phyloP scores from a whole-genome alignment of 2,797 vertebrate species.

The Eulemur rubriventer region DNA sequence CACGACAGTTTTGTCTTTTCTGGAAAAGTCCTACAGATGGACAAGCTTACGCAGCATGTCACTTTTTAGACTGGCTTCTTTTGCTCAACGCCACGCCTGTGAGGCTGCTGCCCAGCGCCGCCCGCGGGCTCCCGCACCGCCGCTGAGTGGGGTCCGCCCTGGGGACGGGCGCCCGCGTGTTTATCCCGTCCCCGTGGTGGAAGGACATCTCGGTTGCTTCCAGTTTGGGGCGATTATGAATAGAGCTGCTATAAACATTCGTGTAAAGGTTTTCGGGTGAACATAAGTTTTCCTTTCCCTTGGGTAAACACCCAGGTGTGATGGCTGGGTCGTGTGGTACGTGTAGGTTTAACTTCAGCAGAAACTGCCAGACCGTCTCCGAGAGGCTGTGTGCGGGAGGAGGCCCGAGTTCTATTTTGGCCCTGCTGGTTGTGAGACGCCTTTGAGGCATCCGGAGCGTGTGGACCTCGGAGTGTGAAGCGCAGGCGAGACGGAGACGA shows the following conservation, averaged over 20 bases:
- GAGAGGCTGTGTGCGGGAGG: neutral
- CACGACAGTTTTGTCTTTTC: neutral
- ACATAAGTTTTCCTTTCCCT: neutral
- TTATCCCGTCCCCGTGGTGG: neutral
- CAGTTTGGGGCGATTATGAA: neutral
- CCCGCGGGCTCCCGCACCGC: too few species aligned
- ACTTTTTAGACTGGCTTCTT: neutral
- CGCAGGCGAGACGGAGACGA: neutral
- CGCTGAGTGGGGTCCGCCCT: neutral
- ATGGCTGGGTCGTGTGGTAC: neutral
- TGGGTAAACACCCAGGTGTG: neutral
- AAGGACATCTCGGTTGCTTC: neutral
- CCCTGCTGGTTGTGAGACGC: neutral
- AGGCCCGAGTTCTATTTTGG: neutral
- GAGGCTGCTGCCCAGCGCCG: fast-evolving
- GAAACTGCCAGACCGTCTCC: neutral
- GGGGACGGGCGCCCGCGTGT: neutral
- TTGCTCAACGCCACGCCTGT: neutral
- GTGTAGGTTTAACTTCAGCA: neutral
- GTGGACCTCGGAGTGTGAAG: neutral
- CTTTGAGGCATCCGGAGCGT: neutral
- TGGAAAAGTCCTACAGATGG: neutral
- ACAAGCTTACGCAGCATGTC: neutral
- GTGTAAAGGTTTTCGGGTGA: neutral
- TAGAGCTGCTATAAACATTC: neutral